Base-by-base conservation (phyloP, 1,140 invertebrate genomes). In the Goniozus legneri region DNA sequence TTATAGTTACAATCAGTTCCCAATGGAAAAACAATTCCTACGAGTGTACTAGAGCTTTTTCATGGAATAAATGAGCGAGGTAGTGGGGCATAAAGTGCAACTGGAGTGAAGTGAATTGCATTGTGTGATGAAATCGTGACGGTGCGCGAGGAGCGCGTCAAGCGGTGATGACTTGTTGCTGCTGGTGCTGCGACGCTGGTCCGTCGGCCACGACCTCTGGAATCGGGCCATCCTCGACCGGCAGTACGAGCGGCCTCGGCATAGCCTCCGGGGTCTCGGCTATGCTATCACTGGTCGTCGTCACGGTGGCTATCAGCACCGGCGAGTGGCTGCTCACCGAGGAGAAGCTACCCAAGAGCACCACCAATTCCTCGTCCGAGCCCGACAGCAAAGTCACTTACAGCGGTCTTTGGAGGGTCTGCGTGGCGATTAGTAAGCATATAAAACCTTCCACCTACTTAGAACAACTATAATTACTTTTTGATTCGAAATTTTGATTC, bases 311-410 rank as follows among this genome's bases (percentile, higher is more conserved):
- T 27, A 75, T 82, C 38, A 70, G 73, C 12, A 82, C 81, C 14
- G 80, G 78, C 50, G 71, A 79, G 54, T 83, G 82, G 82, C 62
- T 84, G 2, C 65, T 81, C 22, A 80, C 79, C 18, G 77, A 80
- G 44, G 82, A 84, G 64, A 77, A 76, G 54, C 78, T 82, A 53
- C 69, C 75, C 10, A 80, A 79, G 58, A 36, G 45, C 54, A 63
- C 69, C 10, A 50, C 57, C 18, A 69, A 71, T 50, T 45, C 54
- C 7, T 63, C 65, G 14, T 50, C 24, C 18, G 68, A 74, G 21
- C 67, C 69, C 3, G 69, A 72, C 56, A 64, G 65, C 50, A 71
- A 71, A 49, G 56, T 73, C 43, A 73, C 70, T 20, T 69, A 71
- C 54, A 74, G 71, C 37, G 71, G 71, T 16, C 65, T 74, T 27